These are phyloP conservation scores for Artemia sinica DNA, from an alignment of 2,888 invertebrate species.

Conservation along the genomic window DNA sequence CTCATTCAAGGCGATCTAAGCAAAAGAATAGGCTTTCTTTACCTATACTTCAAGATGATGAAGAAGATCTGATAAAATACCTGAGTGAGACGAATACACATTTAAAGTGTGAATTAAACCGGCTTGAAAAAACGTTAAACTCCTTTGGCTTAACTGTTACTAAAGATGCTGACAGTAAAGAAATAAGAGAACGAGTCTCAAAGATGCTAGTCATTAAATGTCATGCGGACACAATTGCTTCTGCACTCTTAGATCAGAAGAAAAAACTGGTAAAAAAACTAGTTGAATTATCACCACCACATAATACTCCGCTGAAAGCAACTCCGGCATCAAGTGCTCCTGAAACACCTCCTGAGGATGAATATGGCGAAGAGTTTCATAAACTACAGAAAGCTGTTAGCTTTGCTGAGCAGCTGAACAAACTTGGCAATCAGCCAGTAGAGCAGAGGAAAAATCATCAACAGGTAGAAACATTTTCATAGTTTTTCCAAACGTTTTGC, in stretches of 20 bases:
- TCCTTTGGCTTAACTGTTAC: slow-evolving; percentile 46
- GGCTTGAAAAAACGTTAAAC: slow-evolving; percentile 51
- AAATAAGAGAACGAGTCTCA: slow-evolving; percentile 32
- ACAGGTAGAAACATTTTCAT: neutral
- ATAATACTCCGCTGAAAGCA: slow-evolving; percentile 5
- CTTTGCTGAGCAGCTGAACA: slow-evolving; percentile 45
- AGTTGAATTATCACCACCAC: slow-evolving; percentile 13
- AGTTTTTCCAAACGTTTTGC: too few relatives aligned
- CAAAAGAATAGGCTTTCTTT: slow-evolving; percentile 40
- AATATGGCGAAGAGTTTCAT: slow-evolving; percentile 18
- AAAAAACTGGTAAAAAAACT: slow-evolving; percentile 31
- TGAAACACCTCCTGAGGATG: slow-evolving; percentile 13
- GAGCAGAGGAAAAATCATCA: neutral
- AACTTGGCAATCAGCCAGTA: neutral
- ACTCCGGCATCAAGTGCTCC: neutral
- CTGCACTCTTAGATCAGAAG: slow-evolving; percentile 36
- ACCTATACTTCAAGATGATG: slow-evolving; percentile 37
- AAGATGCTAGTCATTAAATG: slow-evolving; percentile 29
- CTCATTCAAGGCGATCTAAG: slow-evolving; percentile 30
- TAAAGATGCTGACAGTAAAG: slow-evolving; percentile 48
- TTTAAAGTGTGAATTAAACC: neutral
- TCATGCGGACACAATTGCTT: slow-evolving; percentile 27
- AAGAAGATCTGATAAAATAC: slow-evolving; percentile 42
- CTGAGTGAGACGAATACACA: slow-evolving; percentile 47
- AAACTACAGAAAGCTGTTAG: slow-evolving; percentile 53